These are phyloP conservation scores for Aplochiton taeniatus DNA, from an alignment of 2,797 vertebrate species.

Conservation along the genomic window DNA sequence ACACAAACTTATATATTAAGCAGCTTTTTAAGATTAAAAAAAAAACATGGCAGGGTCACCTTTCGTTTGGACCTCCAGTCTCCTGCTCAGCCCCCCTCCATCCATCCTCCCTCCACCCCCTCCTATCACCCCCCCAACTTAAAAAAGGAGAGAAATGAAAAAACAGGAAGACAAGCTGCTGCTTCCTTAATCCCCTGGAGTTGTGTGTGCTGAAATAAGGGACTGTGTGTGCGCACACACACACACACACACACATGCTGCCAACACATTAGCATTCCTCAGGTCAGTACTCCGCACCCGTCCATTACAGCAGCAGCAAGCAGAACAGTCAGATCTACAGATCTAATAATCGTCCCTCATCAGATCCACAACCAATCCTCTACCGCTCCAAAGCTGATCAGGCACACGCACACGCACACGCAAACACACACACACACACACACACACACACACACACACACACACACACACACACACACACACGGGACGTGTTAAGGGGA, in stretches of 20 bases:
- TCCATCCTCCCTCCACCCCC: constrained; percentile 8
- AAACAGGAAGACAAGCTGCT: constrained; percentile 53
- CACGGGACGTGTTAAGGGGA: constrained; percentile 9
- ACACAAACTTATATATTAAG: too few species aligned
- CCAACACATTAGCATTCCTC: neutral
- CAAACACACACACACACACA: constrained; percentile 1
- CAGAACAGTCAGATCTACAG: too few species aligned
- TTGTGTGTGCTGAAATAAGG: constrained; percentile 24
- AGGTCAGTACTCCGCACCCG: constrained; percentile 18
- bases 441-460: constrained; percentile 9
- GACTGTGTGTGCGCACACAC: constrained; percentile 8
- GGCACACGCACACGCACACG: neutral
- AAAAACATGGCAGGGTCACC: too few species aligned
- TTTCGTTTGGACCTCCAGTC: constrained; percentile 1
- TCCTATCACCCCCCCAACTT: constrained; percentile 23
- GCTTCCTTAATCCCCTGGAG: constrained; percentile 48
- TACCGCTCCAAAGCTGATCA: constrained; percentile 17
- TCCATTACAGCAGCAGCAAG: constrained; percentile 7
- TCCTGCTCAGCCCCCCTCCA: constrained; percentile 37
- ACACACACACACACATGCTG: constrained; percentile 6
- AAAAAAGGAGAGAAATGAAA: constrained; percentile 53
- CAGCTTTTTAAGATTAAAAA: too few species aligned
- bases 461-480: constrained; percentile 15
- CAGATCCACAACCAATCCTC: constrained; percentile 24
- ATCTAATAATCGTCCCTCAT: constrained; percentile 36